Base-by-base conservation (phyloP, 1,140 invertebrate species). In the Heliconius hermathena region DNA sequence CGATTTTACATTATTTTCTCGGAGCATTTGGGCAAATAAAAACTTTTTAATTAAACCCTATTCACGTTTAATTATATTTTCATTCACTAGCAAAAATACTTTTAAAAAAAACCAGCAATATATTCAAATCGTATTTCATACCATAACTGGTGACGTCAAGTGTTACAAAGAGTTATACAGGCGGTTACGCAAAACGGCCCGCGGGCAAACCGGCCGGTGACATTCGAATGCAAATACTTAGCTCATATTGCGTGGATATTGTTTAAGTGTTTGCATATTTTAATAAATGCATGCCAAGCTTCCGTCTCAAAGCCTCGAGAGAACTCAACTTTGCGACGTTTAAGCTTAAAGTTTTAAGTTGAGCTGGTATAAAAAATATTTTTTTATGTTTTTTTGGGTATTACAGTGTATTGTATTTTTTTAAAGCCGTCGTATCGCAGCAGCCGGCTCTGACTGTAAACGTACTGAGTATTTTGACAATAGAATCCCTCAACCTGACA, bases 161-260 rank as follows among this genome's bases (percentile, higher is more conserved):
- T 66, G 57, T 76, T 76, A 76, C 74, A 76, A 76, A 76, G 57
- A 76, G 66, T 76, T 49, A 76, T 66, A 29, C 60, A 66, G 60
- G 26, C 22, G 54, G 29, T 76, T 76, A 76, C 74, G 74, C 74
- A 76, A 75, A 76, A 46, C 38, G 57, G 36, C 18, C 74, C 74
- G 74, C 73, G 46, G 41, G 74, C 74, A 71, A 76, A 29, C 74
- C 57, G 74, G 60, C 74, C 60, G 74, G 74, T 54, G 74, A 70
- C 74, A 76, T 71, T 76, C 74, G 74, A 76, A 76, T 76, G 74
- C 60, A 76, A 76, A 76, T 75, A 66, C 22, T 75, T 76, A 8
- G 41, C 74, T 33, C 57, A 49, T 66, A 66, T 66, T 66, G 60
- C 60, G 60, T 66, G 22, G 41, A 76, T 76, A 76, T 75, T 66